These are phyloP conservation scores for Cryptocheilus praepositus DNA, from an alignment of 2,888 invertebrate genomes.

Conservation along the genomic window DNA sequence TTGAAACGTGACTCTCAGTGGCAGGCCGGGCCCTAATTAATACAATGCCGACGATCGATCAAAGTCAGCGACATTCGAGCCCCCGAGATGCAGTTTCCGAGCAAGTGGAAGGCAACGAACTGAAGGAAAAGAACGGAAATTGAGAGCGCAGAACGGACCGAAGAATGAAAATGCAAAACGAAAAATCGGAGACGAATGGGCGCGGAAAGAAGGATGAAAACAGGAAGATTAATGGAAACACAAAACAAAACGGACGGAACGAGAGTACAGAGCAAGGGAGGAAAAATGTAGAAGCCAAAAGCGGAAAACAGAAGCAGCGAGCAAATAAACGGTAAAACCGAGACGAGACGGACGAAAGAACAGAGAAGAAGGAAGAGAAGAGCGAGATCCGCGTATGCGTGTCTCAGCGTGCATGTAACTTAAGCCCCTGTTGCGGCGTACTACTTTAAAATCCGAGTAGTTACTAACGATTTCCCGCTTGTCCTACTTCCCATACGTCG, in stretches of 20 bases:
- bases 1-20: slow-evolving; percentile 19
- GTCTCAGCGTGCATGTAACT: not conserved
- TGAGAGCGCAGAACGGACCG: too few relatives aligned
- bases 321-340: not conserved
- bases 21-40: slow-evolving; percentile 38
- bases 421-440: slow-evolving; percentile 1
- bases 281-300: not conserved
- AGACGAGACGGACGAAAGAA: not conserved
- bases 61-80: slow-evolving; percentile 26
- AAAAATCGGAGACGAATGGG: not conserved
- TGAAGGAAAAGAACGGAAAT: not conserved
- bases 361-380: not conserved
- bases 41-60: slow-evolving; percentile 34
- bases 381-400: not conserved
- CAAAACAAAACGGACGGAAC: too few relatives aligned
- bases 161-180: not conserved
- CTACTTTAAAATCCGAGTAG: slow-evolving; percentile 23
- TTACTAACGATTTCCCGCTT: slow-evolving; percentile 51
- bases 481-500: slow-evolving; percentile 38
- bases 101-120: slow-evolving; percentile 1
- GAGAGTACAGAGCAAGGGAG: not conserved
- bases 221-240: slow-evolving; percentile 4
- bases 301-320: not conserved
- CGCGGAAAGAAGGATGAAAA: not conserved
- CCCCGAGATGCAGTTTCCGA: not conserved